Evolutionary conservation across 1,140 invertebrate species (phyloP), one percentile per base, ranked within the genome.

Genomic region (Nephotettix cincticeps): DNA sequence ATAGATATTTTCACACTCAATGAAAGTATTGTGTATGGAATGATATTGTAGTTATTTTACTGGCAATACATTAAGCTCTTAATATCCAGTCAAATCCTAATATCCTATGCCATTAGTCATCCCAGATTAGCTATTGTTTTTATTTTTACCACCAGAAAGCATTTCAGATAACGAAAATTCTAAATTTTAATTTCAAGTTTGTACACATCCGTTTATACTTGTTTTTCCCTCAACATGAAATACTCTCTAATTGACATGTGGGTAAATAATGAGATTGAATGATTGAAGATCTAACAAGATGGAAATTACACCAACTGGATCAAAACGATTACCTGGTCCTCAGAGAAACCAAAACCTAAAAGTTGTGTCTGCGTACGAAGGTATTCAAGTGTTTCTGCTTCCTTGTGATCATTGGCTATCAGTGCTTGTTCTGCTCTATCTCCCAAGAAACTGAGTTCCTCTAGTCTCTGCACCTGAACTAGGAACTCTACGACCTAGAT

Each of bases 331-430:
- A 61, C 56, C 76, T 87, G 84, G 29, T 87, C 86, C 83, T 94
- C 91, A 0, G 89, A 82, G 80, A 96, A 96, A 23, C 93, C 93
- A 43, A 96, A 84, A 79, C 93, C 91, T 80, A 90, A 86, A 40
- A 96, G 82, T 76, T 93, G 91, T 54, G 86, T 86, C 72, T 85
- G 78, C 76, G 84, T 81, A 73, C 84, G 77, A 54, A 88, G 79
- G 77, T 86, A 88, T 27, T 78, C 75, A 75, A 82, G 82, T 1
- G 85, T 83, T 74, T 83, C 80, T 1, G 82, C 78, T 70, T 83
- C 78, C 76, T 86, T 82, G 51, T 83, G 84, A 64, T 81, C 75
- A 14, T 82, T 80, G n/a, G 82, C 69, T 13, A 81, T 74, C 19
- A 88, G 74, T 13, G 85, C 85, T 73, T 82, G 83, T 63, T 86